Base-by-base conservation (phyloP, 2,888 invertebrate genomes). In the Cheilosia vernalis region DNA sequence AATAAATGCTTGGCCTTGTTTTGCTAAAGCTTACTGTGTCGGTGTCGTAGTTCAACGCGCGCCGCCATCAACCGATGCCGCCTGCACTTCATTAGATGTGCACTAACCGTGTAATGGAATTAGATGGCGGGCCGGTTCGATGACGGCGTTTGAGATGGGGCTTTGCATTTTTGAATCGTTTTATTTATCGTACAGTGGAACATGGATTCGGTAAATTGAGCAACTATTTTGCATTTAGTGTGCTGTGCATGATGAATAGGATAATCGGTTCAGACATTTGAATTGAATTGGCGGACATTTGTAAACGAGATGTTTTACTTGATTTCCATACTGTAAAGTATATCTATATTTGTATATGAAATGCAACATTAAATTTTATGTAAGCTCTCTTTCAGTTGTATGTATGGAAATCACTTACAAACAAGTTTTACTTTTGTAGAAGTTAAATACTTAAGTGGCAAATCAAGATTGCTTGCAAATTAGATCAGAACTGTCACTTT, bases 41-140 rank as follows among this genome's bases (percentile, higher is more conserved):
- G 66, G 58, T 73, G 61, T 60, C 55, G 66, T 47, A 73, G 66
- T 53, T 73, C 49, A 74, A 56, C 56, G 49, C 24, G 44, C 27
- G 44, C 53, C 37, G 40, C 27, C 37, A 33, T 51, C 17, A 19
- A 19, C 44, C 42, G 66, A 82, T 73, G 72, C 83, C 83, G 83
- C 66, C 72, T 61, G 40, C 79, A 67, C 79, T 58, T 56, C 79
- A 79, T 79, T 79, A 73, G 37, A 69, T 79, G 37, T 73, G 67
- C 63, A 63, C 63, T 64, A 73, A 73, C 79, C 83, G 79, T 63
- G 61, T 83, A 83, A 83, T 83, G 44, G 63, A 83, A 83, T 74
- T 44, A 63, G 60, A 24, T 10, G 24, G 19, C 17, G 13, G 47
- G 61, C 27, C 61, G 40, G 61, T 70, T 15, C 40, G 72, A 56